Base-by-base conservation (phyloP, 2,113 vertebrate species). In the Amazona guildingii region DNA sequence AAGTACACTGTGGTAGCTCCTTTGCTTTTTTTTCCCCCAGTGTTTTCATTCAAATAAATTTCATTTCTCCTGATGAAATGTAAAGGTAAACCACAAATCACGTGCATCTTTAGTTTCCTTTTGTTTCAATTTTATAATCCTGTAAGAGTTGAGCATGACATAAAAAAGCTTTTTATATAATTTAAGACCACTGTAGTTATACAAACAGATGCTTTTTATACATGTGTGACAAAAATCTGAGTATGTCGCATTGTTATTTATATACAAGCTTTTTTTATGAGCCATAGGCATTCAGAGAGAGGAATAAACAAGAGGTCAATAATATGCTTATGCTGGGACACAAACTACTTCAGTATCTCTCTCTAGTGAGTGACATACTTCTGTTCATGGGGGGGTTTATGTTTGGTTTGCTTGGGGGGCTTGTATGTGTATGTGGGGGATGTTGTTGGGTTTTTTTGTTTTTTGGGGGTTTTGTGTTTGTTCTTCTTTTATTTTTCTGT, bases 361-460 rank as follows among this genome's bases (percentile, higher is more conserved):
- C 12, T 63, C 8, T 41, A 55, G 9, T 7, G 25, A 79, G 16
- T 18, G 9, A 33, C 43, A 31, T 51, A 29, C 17, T 66, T 85
- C 35, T 78, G 4, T n/a, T 78, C 9, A 4, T 52, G 11, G 7
- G 1, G 1, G 0, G 8, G 35, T 29, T 82, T 25, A 17, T 4
- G 20, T 39, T 20, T 37, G 16, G 3, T 41, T 87, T 49, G 29
- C 0, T 5, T 29, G 27, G 31, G 7, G 18, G 17, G 1, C 4
- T 8, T 24, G 52, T 49, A 2, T 1, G 23, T 9, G 33, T 24
- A 25, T 33, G 28, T 3, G 9, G 41, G 8, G 11, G 31, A 13
- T 21, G 55, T 14, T 57, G 55, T 21, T 57, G 55, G 31, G 4
- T 11, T 6, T 39, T 25, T 11, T 24, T 59, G 1, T 0, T 49